Percentiles rank a stretch among this genome's conserved stretches.
These are phyloP conservation scores for Parotocinclus haroldoi DNA, from an alignment of 2,797 vertebrate genomes.

Conservation along the genomic window DNA sequence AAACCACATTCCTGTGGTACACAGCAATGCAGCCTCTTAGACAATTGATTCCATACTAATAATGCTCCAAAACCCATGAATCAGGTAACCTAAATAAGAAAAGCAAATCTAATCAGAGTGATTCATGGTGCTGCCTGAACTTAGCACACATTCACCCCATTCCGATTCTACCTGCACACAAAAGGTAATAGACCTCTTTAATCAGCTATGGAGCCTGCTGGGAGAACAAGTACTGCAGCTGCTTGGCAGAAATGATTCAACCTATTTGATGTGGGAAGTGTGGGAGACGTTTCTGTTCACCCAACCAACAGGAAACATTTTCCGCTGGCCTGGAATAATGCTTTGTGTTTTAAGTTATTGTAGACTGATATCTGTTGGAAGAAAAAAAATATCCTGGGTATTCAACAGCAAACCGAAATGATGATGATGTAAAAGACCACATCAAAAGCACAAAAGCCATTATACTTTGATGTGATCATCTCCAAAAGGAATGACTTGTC, in stretches of 20 bases:
- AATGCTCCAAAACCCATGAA: neutral
- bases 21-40: neutral
- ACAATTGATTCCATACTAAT: neutral
- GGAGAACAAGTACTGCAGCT: slow-evolving; percentile 6
- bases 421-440: neutral
- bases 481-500: no score
- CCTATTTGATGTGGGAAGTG: slow-evolving; percentile 9
- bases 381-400: neutral
- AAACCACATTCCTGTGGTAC: no score
- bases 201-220: neutral
- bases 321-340: slow-evolving; percentile 8
- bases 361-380: neutral
- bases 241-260: neutral
- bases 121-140: neutral
- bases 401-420: neutral
- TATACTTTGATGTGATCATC: no score
- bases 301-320: slow-evolving; percentile 11
- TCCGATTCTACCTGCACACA: slow-evolving; percentile 16
- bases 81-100: neutral
- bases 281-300: slow-evolving; percentile 25
- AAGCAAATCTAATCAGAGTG: slow-evolving; percentile 6
- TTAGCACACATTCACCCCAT: slow-evolving; percentile 9
- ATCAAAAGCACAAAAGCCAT: neutral
- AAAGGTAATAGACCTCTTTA: slow-evolving; percentile 17
- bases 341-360: neutral